A percentile compares a stretch with the other conserved stretches of the same genome.
These are phyloP conservation scores for Edolisoma coerulescens DNA, from an alignment of 2,113 vertebrate genomes.

Conservation along the genomic window DNA sequence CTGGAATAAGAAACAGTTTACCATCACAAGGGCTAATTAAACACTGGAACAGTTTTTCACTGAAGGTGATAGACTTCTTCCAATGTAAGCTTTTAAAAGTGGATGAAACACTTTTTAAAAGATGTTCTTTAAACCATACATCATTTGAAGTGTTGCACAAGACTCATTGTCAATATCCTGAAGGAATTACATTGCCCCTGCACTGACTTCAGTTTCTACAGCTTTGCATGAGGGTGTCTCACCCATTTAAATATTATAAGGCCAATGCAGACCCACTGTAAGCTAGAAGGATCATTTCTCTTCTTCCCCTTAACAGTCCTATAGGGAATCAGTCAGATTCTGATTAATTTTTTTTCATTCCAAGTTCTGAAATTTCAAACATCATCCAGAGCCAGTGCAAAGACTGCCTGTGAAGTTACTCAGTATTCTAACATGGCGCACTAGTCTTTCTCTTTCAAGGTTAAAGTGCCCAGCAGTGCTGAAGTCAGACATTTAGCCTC, in stretches of 20 bases:
- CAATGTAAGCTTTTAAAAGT: background rate
- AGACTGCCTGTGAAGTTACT: background rate
- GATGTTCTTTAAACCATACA: background rate
- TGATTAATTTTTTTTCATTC: background rate
- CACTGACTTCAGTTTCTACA: background rate
- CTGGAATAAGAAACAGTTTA: constrained; percentile 1
- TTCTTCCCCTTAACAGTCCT: background rate
- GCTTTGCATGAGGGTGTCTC: background rate
- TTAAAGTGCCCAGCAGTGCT: background rate
- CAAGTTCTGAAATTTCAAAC: background rate
- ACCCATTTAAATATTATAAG: background rate
- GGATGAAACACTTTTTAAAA: background rate
- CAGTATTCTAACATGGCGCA: background rate
- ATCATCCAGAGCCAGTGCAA: background rate
- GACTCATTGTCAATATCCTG: background rate
- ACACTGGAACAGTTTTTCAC: background rate
- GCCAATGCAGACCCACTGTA: background rate
- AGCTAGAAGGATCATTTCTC: background rate
- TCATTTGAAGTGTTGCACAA: background rate
- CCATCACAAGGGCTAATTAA: constrained; percentile 19
- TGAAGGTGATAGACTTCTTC: background rate
- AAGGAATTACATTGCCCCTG: background rate
- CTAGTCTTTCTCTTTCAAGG: background rate
- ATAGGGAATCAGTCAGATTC: background rate
- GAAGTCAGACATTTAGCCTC: background rate